Evolutionary conservation across 2,888 invertebrate genomes (phyloP).

Genomic region (Stenodema calcarata): DNA sequence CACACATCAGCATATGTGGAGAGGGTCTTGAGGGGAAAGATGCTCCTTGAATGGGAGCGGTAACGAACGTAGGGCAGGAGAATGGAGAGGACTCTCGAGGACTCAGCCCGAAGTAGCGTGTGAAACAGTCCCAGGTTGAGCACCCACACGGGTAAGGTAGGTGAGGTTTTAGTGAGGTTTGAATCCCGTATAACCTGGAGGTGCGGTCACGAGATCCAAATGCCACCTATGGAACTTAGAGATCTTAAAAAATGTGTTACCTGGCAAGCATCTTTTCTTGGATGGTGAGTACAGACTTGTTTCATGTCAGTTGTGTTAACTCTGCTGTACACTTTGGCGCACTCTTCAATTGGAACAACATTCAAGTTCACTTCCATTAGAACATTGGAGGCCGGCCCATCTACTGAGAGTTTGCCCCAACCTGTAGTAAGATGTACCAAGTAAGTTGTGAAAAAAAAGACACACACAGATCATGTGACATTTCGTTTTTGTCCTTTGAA

Average conservation of each 20-base stretch:
- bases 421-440: neutral
- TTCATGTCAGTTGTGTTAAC: slow-evolving; percentile 1
- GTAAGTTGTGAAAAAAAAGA: neutral
- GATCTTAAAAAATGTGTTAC: neutral
- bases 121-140: no score
- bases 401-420: slow-evolving; percentile 29
- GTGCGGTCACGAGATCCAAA: no score
- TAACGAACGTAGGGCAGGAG: no score
- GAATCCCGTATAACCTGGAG: no score
- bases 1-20: no score
- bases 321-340: neutral
- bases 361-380: slow-evolving; percentile 41
- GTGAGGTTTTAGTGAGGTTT: no score
- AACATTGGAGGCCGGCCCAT: slow-evolving; percentile 24
- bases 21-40: no score
- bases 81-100: no score
- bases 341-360: slow-evolving; percentile 29
- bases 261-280: slow-evolving; percentile 37
- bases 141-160: no score
- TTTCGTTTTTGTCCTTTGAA: neutral
- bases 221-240: no score
- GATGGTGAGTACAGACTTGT: slow-evolving; percentile 34
- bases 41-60: no score
- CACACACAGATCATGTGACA: neutral
- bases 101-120: no score